phyloP scores from a whole-genome alignment of 2,113 vertebrate genomes.

The Phoenicopterus ruber region DNA sequence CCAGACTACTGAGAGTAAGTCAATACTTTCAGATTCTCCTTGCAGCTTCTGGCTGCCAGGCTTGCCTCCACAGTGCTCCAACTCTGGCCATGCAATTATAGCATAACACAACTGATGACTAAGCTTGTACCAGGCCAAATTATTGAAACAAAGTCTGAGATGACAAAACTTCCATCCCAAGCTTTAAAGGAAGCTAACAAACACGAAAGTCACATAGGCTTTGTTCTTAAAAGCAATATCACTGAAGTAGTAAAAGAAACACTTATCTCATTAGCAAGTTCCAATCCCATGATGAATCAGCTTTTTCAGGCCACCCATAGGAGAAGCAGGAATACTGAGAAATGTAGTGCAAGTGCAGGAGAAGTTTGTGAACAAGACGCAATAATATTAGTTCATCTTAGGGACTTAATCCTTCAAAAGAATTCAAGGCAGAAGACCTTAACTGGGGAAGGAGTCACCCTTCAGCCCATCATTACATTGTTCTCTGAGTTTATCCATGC shows the following conservation, averaged over 20 bases:
- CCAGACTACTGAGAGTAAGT: neutral
- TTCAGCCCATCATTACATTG: neutral
- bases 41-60: neutral
- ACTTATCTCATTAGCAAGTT: neutral
- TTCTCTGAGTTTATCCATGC: neutral
- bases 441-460: neutral
- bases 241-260: neutral
- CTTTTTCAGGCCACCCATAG: neutral
- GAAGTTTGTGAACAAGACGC: neutral
- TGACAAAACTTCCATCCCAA: neutral
- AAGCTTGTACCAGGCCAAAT: neutral
- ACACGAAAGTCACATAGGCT: neutral
- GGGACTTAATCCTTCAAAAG: neutral
- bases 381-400: neutral
- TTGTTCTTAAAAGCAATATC: neutral
- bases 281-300: neutral
- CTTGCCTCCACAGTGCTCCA: neutral
- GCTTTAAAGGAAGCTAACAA: neutral
- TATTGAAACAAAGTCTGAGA: neutral
- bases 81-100: neutral
- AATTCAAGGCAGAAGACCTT: neutral
- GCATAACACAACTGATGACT: neutral
- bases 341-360: neutral
- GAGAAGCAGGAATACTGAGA: neutral
- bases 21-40: neutral